phyloP scores from a whole-genome alignment of 92 coral and sea anemone species.

The Epizoanthus fatuus region DNA sequence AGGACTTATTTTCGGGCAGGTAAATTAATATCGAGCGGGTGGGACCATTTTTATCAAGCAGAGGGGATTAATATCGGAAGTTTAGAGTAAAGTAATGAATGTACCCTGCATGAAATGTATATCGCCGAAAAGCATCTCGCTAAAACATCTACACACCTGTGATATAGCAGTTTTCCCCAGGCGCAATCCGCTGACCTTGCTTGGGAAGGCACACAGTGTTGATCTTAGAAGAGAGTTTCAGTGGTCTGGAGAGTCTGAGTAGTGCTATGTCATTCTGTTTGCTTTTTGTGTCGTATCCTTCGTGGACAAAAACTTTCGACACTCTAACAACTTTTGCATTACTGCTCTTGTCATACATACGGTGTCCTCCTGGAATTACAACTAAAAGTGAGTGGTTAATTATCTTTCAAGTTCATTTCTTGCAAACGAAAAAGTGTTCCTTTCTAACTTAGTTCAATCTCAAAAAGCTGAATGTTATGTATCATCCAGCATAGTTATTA shows the following conservation, averaged over 20 bases:
- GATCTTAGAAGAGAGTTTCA: conserved; percentile 12
- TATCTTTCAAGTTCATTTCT: too few species aligned
- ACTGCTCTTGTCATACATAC: not conserved
- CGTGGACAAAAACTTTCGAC: conserved; percentile 9
- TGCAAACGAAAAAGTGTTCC: too few species aligned
- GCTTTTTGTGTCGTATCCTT: not conserved
- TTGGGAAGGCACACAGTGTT: conserved; percentile 21
- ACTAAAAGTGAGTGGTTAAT: not conserved
- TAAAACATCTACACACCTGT: not conserved
- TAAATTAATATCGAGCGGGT: too few species aligned
- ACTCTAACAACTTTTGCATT: conserved; percentile 1
- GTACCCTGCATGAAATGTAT: not conserved
- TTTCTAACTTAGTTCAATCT: too few species aligned
- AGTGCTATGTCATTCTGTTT: conserved; percentile 25
- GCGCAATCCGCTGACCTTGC: conserved; percentile 21
- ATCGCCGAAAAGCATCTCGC: not conserved
- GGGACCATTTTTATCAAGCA: too few species aligned
- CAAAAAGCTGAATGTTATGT: too few species aligned
- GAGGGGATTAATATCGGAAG: not conserved
- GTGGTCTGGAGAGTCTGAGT: not conserved
- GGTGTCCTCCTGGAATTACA: conserved; percentile 2
- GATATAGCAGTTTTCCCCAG: conserved; percentile 17
- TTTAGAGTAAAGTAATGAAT: not conserved
- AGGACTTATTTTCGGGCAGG: too few species aligned
- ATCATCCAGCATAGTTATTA: too few species aligned